These are phyloP conservation scores for Pedetes capensis DNA, from an alignment of 2,113 vertebrate genomes.

Conservation along the genomic window DNA sequence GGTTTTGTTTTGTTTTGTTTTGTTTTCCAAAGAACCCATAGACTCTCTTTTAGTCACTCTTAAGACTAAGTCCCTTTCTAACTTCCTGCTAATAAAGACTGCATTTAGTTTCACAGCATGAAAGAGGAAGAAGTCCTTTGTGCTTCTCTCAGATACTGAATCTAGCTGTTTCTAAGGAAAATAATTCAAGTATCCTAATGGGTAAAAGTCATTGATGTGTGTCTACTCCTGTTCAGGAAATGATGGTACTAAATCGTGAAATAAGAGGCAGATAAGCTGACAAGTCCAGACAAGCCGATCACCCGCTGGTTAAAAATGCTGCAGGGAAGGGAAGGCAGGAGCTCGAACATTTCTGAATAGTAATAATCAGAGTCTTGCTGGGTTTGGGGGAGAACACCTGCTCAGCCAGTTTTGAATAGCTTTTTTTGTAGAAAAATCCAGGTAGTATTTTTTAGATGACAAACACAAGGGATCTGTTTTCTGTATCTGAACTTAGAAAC, in stretches of 20 bases:
- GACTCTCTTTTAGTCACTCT: background rate
- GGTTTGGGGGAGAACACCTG: background rate
- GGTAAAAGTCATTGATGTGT: background rate
- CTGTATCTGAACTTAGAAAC: background rate
- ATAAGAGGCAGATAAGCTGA: background rate
- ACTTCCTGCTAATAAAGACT: background rate
- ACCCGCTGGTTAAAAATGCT: background rate
- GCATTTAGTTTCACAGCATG: constrained; percentile 36
- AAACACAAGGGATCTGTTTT: background rate
- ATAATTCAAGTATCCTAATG: constrained; percentile 38
- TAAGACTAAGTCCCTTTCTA: background rate
- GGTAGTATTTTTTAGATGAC: background rate
- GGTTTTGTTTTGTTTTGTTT: too few species aligned
- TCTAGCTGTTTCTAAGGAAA: constrained; percentile 10
- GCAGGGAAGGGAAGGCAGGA: background rate
- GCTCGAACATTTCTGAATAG: background rate
- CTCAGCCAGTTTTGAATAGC: background rate
- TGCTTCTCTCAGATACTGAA: constrained; percentile 7
- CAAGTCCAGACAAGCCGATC: background rate
- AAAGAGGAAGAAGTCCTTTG: background rate
- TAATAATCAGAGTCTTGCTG: background rate
- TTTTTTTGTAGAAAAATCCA: background rate
- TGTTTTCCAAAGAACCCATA: background rate
- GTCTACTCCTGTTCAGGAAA: constrained; percentile 16
- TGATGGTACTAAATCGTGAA: background rate